Percentiles rank a stretch among this genome's conserved stretches.
Evolutionary conservation across 2,113 vertebrate genomes (phyloP).

Genomic region (Craseonycteris thonglongyai): DNA sequence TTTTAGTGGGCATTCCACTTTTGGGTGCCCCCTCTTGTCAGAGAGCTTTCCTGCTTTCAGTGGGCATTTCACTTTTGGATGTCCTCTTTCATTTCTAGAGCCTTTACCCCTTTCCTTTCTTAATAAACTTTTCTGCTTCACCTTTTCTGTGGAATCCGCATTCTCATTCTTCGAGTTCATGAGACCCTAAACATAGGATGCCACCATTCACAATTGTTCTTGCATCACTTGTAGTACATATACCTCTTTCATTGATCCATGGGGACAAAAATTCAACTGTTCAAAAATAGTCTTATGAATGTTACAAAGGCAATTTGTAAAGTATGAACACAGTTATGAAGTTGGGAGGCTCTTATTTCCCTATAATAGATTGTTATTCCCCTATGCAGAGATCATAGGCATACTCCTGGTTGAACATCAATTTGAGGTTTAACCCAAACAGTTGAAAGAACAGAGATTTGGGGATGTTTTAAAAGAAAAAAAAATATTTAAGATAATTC

Average conservation of each 20-base stretch:
- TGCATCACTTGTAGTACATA: too few species aligned
- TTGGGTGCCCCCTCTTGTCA: too few species aligned
- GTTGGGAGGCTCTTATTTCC: neutral
- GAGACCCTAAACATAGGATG: too few species aligned
- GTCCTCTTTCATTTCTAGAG: too few species aligned
- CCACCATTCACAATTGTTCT: too few species aligned
- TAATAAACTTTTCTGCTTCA: too few species aligned
- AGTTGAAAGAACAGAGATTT: neutral
- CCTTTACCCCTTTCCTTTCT: too few species aligned
- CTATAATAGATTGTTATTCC: neutral
- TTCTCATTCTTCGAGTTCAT: too few species aligned
- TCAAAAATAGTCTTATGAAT: neutral
- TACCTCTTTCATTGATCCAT: neutral
- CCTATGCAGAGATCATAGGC: neutral
- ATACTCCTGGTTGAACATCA: neutral
- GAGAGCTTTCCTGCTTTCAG: too few species aligned
- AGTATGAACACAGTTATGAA: neutral
- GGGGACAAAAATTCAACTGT: neutral
- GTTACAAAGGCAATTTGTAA: neutral
- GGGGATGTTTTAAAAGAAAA: neutral
- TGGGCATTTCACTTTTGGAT: too few species aligned
- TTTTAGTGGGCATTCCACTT: too few species aligned
- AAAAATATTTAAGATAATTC: neutral
- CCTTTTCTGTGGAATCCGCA: too few species aligned
- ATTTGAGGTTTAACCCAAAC: neutral